Conservation (phyloP, 2,113 vertebrate genomes). For the Ictalurus punctatus region DNA sequence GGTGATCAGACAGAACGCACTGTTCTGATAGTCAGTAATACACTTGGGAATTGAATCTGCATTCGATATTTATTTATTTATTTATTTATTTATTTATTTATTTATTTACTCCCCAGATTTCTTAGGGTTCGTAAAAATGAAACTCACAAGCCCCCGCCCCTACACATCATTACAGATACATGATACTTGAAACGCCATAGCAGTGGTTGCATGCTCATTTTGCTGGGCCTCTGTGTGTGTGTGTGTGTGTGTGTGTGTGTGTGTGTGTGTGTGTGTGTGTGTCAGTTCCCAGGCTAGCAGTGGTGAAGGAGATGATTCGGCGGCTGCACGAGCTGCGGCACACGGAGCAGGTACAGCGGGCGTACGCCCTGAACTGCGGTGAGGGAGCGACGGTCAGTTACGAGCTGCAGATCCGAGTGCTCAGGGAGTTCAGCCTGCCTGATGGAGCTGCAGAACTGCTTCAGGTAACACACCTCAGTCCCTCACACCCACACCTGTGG, state of each 20-base stretch:
- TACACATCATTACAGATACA: neutral
- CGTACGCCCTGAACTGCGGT: slow-evolving; percentile 93
- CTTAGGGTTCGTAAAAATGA: too few species aligned
- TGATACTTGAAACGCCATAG: neutral
- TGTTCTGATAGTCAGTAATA: too few species aligned
- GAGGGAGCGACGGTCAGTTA: slow-evolving; percentile 96
- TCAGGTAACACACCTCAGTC: slow-evolving; percentile 76
- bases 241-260: too few species aligned
- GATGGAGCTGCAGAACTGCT: slow-evolving; percentile 93
- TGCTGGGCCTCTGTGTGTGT: neutral
- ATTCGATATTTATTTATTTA: too few species aligned
- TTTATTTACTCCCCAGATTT: too few species aligned
- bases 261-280: slow-evolving; percentile 4
- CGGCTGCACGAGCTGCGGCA: slow-evolving; percentile 92
- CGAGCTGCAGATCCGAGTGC: slow-evolving; percentile 93
- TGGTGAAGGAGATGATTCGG: slow-evolving; percentile 91
- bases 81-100: too few species aligned
- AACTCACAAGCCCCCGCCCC: too few species aligned
- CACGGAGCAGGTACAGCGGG: slow-evolving; percentile 92
- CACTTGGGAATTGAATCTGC: too few species aligned
- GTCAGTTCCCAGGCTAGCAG: slow-evolving; percentile 83
- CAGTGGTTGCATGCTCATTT: neutral
- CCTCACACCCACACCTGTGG: too few species aligned
- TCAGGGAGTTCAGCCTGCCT: slow-evolving; percentile 90
- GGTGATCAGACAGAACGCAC: too few species aligned